A percentile compares a stretch with the other conserved stretches of the same genome.
Conservation (phyloP, 2,797 vertebrate species). For the Lateolabrax maculatus region DNA sequence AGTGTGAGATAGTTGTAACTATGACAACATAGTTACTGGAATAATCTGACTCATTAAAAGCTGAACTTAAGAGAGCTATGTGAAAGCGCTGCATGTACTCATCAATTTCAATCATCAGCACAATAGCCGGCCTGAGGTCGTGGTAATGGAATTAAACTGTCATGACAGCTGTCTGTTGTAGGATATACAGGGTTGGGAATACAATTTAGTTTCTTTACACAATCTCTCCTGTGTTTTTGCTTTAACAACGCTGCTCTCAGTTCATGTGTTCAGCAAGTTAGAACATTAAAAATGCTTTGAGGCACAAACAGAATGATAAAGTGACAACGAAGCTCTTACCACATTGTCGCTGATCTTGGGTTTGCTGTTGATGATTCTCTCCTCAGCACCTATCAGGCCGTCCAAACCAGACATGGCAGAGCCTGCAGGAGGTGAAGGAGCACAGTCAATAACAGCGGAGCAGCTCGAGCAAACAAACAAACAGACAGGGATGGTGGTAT, state of each 20-base stretch:
- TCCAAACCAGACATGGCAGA: slow-evolving; percentile 92
- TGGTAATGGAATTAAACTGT: slow-evolving; percentile 5
- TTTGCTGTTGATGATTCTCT: slow-evolving; percentile 95
- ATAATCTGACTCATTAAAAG: slow-evolving; percentile 50
- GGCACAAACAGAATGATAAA: background rate
- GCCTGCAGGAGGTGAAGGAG: slow-evolving; percentile 83
- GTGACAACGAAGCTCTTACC: slow-evolving; percentile 84
- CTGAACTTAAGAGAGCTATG: slow-evolving; percentile 63
- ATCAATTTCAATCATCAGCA: slow-evolving; percentile 25
- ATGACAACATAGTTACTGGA: slow-evolving; percentile 73
- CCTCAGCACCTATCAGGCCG: slow-evolving; percentile 93
- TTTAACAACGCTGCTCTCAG: slow-evolving; percentile 62
- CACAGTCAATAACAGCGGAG: slow-evolving; percentile 46
- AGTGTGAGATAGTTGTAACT: slow-evolving; percentile 64
- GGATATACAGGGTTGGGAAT: background rate
- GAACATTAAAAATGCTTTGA: background rate
- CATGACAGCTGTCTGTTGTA: background rate
- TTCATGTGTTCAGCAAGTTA: slow-evolving; percentile 33
- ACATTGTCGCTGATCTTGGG: slow-evolving; percentile 92
- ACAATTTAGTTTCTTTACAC: slow-evolving; percentile 1
- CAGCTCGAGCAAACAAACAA: slow-evolving; percentile 40
- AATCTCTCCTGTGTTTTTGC: background rate
- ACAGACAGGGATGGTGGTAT: slow-evolving; percentile 43
- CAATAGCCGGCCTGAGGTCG: background rate
- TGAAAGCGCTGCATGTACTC: slow-evolving; percentile 46